These are phyloP conservation scores for Uria lomvia DNA, from an alignment of 2,113 vertebrate genomes.

Conservation along the genomic window DNA sequence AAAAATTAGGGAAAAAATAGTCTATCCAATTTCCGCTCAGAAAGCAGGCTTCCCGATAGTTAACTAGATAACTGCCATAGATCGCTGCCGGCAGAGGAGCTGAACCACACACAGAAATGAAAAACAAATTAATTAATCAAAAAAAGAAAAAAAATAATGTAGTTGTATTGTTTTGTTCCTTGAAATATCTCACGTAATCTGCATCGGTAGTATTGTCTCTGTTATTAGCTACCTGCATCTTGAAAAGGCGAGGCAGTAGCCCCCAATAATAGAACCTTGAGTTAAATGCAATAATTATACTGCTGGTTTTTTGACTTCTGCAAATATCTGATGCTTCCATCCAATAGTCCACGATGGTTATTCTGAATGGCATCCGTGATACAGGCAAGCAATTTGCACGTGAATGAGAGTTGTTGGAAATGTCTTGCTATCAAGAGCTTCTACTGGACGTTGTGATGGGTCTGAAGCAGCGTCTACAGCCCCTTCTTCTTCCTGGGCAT, in stretches of 20 bases:
- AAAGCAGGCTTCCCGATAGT: not conserved
- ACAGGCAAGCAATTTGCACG: not conserved
- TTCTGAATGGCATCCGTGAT: fast-evolving
- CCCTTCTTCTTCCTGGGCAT: not conserved
- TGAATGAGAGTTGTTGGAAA: not conserved
- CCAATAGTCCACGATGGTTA: fast-evolving
- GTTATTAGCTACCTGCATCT: not conserved
- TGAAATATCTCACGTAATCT: not conserved
- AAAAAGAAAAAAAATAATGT: too few relatives aligned
- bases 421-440: not conserved
- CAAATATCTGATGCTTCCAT: not conserved
- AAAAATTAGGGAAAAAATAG: fast-evolving
- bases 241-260: too few relatives aligned
- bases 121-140: not conserved
- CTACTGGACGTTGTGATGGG: not conserved
- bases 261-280: too few relatives aligned
- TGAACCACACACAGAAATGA: not conserved
- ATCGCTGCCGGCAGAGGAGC: not conserved
- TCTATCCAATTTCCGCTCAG: fast-evolving
- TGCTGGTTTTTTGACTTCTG: too few relatives aligned
- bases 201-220: not conserved
- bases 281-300: not conserved
- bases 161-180: not conserved
- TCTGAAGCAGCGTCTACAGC: not conserved
- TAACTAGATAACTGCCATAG: fast-evolving